phyloP scores from a whole-genome alignment of 1,140 invertebrate genomes.

The Drosophila kurseongensis region DNA sequence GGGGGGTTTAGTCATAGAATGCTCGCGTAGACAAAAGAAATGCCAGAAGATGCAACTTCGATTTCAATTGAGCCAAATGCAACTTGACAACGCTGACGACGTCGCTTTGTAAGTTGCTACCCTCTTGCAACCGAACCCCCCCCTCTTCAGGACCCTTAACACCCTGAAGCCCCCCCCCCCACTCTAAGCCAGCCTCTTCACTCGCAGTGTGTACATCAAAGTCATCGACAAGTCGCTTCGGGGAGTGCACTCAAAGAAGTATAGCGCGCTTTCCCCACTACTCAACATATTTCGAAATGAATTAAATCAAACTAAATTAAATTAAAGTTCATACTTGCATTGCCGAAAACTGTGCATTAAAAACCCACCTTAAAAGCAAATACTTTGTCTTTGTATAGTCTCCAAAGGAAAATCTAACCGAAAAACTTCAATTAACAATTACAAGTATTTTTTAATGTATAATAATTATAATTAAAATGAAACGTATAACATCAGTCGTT shows the following conservation, averaged over 20 bases:
- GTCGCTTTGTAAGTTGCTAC: slow-evolving; percentile 28
- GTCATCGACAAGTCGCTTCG: slow-evolving; percentile 37
- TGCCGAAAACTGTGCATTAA: no score
- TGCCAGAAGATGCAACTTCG: slow-evolving; percentile 65
- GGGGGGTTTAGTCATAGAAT: slow-evolving; percentile 18
- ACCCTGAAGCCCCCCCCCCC: not conserved
- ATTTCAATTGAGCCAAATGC: slow-evolving; percentile 77
- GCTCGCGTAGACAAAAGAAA: slow-evolving; percentile 28
- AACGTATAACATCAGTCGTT: no score
- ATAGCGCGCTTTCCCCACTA: no score
- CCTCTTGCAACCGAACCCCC: not conserved
- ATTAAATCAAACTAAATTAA: no score
- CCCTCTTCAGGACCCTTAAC: not conserved
- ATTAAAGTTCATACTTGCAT: no score
- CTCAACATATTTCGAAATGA: no score
- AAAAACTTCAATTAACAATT: no score
- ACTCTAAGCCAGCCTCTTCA: slow-evolving; percentile 22
- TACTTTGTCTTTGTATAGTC: no score
- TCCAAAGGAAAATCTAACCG: no score
- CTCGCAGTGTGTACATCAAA: slow-evolving; percentile 41
- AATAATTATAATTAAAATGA: no score
- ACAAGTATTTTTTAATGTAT: no score
- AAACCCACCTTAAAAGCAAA: no score
- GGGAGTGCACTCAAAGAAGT: slow-evolving; percentile 12
- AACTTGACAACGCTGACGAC: slow-evolving; percentile 57